phyloP scores from a whole-genome alignment of 2,113 vertebrate species.

The Ptychochromis oligacanthus region DNA sequence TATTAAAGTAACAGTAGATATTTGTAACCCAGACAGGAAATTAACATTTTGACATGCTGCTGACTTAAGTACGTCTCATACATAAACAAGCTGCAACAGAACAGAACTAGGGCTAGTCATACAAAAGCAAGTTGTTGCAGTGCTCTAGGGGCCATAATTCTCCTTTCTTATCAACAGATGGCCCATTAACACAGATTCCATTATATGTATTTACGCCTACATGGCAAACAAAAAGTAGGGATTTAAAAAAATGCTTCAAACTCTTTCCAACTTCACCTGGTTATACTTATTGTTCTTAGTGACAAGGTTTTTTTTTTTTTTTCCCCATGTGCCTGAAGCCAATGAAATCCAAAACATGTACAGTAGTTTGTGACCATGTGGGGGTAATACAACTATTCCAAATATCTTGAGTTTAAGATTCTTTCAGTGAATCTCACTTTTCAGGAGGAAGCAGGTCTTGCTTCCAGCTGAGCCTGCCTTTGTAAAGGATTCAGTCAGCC shows the following conservation, averaged over 20 bases:
- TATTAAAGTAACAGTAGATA: not conserved
- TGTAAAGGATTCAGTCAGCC: conserved; percentile 11
- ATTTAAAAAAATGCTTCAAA: not conserved
- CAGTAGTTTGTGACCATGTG: not conserved
- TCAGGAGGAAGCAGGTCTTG: not conserved
- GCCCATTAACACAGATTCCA: not conserved
- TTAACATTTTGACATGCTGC: not conserved
- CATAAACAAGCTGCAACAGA: conserved; percentile 40
- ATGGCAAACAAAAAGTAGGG: not conserved
- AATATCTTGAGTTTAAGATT: not conserved
- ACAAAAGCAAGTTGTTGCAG: conserved; percentile 47
- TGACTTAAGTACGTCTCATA: conserved; percentile 31
- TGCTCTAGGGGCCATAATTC: conserved; percentile 10
- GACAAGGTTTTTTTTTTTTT: not conserved
- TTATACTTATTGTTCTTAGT: not conserved
- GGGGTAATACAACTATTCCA: not conserved
- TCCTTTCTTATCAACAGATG: conserved; percentile 8
- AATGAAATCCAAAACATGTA: not conserved
- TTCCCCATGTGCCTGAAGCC: not conserved
- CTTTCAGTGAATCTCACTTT: not conserved
- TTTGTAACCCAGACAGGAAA: not conserved
- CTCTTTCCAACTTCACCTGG: no score
- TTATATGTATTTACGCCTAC: conserved; percentile 23
- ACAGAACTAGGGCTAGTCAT: conserved; percentile 8
- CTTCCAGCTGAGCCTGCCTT: conserved; percentile 2